Percentiles rank a stretch among this genome's conserved stretches.
Evolutionary conservation across 2,888 invertebrate species (phyloP).

Genomic region (Cordilura impudica): DNA sequence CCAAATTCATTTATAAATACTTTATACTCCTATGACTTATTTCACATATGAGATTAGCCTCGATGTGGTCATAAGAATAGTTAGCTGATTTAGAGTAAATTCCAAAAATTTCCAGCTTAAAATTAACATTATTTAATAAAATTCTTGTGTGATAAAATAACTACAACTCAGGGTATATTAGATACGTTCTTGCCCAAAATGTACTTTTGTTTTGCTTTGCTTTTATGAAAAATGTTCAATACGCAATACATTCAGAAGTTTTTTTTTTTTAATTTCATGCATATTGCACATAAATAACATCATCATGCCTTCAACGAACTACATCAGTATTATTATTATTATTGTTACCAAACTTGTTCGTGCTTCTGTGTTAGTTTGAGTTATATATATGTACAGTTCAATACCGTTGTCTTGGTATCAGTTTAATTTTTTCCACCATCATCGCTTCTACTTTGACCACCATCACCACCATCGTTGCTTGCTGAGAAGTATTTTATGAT

Average conservation of each 20-base stretch:
- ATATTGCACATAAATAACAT: conserved; percentile 55
- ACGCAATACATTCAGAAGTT: conserved; percentile 2
- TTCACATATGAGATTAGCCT: no score
- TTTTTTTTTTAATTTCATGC: conserved; percentile 53
- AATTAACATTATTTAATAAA: no score
- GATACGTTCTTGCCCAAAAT: not conserved
- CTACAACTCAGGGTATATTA: not conserved
- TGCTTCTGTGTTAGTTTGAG: not conserved
- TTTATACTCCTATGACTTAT: no score
- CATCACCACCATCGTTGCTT: conserved; percentile 38
- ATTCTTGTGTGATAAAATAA: no score
- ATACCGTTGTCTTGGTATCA: conserved; percentile 3
- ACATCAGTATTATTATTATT: not conserved
- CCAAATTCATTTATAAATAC: no score
- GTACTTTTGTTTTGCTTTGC: not conserved
- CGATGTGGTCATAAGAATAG: no score
- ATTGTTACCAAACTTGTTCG: conserved; percentile 13
- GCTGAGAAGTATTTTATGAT: conserved; percentile 60
- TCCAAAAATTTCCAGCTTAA: no score
- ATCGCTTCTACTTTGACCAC: conserved; percentile 9
- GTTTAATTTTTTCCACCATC: not conserved
- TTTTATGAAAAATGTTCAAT: conserved; percentile 20
- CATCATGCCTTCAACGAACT: conserved; percentile 35
- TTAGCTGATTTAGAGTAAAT: no score
- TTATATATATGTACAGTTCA: not conserved